A percentile compares a stretch with the other conserved stretches of the same genome.
phyloP scores from a whole-genome alignment of 30 jellyfish, hydroid and myxozoan genomes.

The Aurelia aurita region DNA sequence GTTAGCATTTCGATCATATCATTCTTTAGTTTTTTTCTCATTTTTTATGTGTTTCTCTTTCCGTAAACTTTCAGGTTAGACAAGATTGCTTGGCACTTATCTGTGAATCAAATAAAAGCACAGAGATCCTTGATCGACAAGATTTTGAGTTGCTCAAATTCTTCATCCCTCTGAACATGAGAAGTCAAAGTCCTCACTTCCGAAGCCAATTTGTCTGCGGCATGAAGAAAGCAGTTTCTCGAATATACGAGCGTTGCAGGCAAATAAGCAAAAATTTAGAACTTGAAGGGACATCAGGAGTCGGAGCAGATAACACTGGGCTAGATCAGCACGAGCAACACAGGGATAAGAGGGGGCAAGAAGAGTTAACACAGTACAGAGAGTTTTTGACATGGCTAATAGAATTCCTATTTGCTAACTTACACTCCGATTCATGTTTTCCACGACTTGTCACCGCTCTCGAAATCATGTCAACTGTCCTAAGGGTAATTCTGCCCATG shows the following conservation, averaged over 20 bases:
- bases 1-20: no score
- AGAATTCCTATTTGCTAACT: constrained; percentile 38
- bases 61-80: constrained; percentile 53
- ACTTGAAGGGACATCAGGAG: neutral
- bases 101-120: constrained; percentile 82
- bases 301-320: no score
- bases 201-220: constrained; percentile 70
- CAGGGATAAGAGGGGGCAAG: neutral
- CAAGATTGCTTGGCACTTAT: constrained; percentile 75
- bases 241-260: constrained; percentile 54
- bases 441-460: constrained; percentile 70
- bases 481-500: neutral
- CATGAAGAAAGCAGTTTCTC: constrained; percentile 61
- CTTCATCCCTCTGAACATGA: constrained; percentile 78
- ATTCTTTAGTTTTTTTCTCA: no score
- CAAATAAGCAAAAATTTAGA: constrained; percentile 1
- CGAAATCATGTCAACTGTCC: constrained; percentile 20
- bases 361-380: constrained; percentile 23
- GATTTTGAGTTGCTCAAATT: constrained; percentile 71
- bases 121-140: constrained; percentile 64
- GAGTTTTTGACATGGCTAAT: constrained; percentile 73
- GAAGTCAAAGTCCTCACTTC: constrained; percentile 79
- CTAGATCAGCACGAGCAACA: neutral
- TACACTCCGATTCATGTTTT: constrained; percentile 55
- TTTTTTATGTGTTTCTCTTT: no score